Base-by-base conservation (phyloP, 1,140 invertebrate species). In the Oreohelix idahoensis region DNA sequence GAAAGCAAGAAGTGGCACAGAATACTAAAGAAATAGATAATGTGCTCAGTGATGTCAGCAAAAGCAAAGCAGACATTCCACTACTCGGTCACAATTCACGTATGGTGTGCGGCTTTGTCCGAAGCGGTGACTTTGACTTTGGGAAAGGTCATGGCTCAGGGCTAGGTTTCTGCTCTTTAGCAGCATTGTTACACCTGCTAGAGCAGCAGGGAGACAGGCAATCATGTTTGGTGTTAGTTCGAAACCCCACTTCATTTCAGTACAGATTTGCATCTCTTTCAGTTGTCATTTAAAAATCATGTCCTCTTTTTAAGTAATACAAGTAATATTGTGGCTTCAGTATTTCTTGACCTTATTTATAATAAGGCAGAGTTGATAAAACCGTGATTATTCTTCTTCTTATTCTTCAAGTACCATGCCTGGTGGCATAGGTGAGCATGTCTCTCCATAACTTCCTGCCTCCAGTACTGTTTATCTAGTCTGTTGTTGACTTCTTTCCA, bases 41-140 rank as follows among this genome's bases (percentile, higher is more conserved):
- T 53, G 20, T 53, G 32, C 26, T 77, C 13, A 20, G 10, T n/a
- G n/a, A n/a, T n/a, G n/a, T 11, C 5, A 45, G n/a, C 13, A 58
- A 20, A 49, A 29, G 23, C 0, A n/a, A 2, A 11, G n/a, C 26
- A 77, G 51, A 77, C 4, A 15, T 53, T 35, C 5, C 1, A 13
- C 15, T 79, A n/a, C 35, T 79, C 1, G 29, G 26, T 45, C 36
- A 66, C 53, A 81, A 35, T 36, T 81, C 36, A 75, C 85, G 96
- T 86, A 93, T 95, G 90, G 93, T 96, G 4, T 94, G 96, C 86
- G 96, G 96, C 69, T 97, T 95, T 92, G 88, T 97, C 17, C 94
- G 92, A 58, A 92, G 94, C 84, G 96, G 95, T 39, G 94, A 94
- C 49, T 97, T 95, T 89, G 95, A 94, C 86, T 95, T 95, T 85